Conservation (phyloP, 64 coral and sea anemone genomes). For the Catalaphyllia jardinei region DNA sequence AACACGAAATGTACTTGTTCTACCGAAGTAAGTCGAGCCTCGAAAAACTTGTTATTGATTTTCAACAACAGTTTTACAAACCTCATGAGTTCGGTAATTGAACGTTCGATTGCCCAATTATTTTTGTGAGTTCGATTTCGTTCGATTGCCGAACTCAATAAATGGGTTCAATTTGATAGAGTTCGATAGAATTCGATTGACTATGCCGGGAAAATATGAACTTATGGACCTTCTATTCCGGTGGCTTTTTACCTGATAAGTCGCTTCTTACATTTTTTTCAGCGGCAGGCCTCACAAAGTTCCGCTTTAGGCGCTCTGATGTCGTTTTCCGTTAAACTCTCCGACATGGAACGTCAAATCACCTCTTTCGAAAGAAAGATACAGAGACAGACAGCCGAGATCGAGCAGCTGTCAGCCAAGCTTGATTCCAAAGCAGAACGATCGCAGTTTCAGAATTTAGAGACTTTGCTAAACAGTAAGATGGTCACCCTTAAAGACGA, state of each 20-base stretch:
- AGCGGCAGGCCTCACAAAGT: slow-evolving; percentile 31
- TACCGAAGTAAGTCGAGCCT: not conserved
- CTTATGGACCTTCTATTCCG: no score
- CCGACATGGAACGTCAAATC: slow-evolving; percentile 39
- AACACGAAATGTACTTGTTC: not conserved
- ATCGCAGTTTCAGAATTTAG: slow-evolving; percentile 6
- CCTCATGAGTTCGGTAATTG: no score
- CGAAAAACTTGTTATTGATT: not conserved
- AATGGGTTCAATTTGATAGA: no score
- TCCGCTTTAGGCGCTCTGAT: slow-evolving; percentile 46
- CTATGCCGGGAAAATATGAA: not conserved
- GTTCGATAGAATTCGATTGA: no score
- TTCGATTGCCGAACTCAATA: no score
- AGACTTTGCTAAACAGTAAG: slow-evolving; percentile 19
- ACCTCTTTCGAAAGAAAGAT: slow-evolving; percentile 45
- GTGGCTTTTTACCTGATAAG: not conserved
- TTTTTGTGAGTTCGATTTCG: no score
- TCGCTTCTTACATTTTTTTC: not conserved
- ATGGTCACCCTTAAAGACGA: slow-evolving; percentile 21
- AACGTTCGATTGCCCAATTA: no score
- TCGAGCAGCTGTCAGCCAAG: slow-evolving; percentile 24
- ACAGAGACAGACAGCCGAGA: slow-evolving; percentile 2
- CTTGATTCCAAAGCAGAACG: slow-evolving; percentile 37
- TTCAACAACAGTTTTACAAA: not conserved
- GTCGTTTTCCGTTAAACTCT: slow-evolving; percentile 45